Evolutionary conservation across 2,888 invertebrate genomes (phyloP), one percentile per base, ranked within the genome.

Genomic region (Sturmia bella): DNA sequence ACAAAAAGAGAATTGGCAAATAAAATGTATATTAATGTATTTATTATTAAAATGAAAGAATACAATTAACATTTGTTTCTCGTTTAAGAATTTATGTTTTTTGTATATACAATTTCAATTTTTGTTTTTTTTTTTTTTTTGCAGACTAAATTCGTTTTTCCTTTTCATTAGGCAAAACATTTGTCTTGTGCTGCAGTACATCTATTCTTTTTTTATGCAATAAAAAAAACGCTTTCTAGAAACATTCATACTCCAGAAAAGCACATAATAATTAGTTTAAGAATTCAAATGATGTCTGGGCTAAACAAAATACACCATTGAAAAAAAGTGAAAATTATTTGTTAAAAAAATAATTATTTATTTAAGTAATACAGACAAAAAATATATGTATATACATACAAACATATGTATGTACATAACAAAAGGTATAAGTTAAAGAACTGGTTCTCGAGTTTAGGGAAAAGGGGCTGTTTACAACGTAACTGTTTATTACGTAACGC

Each of bases 191-290:
- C 39, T 24, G 59, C 17, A 17, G 48, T 24, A 45, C 56, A 45
- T 15, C 37, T 64, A 6, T 37, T 54, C 54, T 52, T 12, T 70
- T 11, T 37, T 37, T 52, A 2, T 52, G n/a, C 39, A 17, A 32
- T 15, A 15, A 48, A 19, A 64, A 15, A 27, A 50, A 41, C 39
- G 15, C 39, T 72, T 73, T 73, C 54, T 52, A 63, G 12, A 52
- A 64, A 24, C 63, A 56, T 15, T n/a, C 37, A 17, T 13, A 63
- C 41, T 52, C 61, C 52, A 17, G 41, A 43, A 64, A 32, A 7
- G 43, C 48, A 56, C 17, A 39, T 32, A 64, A 63, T 64, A 64
- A 54, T 21, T 74, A 54, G 56, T 74, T 64, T 45, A 45, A 45
- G 45, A 63, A 61, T n/a, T n/a, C 11, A 56, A 64, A 1, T 63